phyloP scores from a whole-genome alignment of 2,113 vertebrate species.

The Tetraodon nigroviridis region DNA sequence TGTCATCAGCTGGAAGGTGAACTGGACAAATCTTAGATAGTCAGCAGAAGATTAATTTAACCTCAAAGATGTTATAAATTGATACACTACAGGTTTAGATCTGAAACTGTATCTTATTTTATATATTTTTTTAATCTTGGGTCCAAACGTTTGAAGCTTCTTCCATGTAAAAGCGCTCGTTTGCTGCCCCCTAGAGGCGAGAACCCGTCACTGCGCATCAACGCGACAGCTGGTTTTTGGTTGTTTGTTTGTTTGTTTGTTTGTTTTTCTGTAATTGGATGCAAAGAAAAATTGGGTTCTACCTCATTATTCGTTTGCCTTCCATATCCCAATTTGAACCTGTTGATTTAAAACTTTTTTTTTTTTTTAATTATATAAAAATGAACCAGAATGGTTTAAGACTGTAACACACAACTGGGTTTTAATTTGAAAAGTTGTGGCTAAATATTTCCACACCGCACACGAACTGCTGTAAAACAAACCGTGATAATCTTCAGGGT shows the following conservation, averaged over 20 bases:
- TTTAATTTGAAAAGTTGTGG: constrained; percentile 9
- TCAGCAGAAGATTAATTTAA: background rate
- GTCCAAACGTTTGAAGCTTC: constrained; percentile 25
- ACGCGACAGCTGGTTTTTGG: background rate
- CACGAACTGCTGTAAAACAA: constrained; percentile 4
- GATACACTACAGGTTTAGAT: constrained; percentile 31
- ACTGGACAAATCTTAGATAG: constrained; percentile 25
- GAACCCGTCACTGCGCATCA: constrained; percentile 21
- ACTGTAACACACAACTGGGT: background rate
- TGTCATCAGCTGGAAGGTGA: constrained; percentile 46
- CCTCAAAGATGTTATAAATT: constrained; percentile 6
- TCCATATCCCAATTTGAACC: constrained; percentile 37
- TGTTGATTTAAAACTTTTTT: background rate
- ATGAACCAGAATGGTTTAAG: background rate
- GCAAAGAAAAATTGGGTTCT: constrained; percentile 58
- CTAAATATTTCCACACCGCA: constrained; percentile 19
- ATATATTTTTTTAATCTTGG: constrained; percentile 30
- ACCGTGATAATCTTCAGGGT: constrained; percentile 24
- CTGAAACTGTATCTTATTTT: constrained; percentile 26
- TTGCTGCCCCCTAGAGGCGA: constrained; percentile 41
- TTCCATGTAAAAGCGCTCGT: constrained; percentile 25
- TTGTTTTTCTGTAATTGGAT: constrained; percentile 35
- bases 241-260: background rate
- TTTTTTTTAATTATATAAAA: background rate
- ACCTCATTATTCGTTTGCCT: constrained; percentile 65